phyloP scores from a whole-genome alignment of 2,113 vertebrate species.

The Poeciliopsis prolifica region DNA sequence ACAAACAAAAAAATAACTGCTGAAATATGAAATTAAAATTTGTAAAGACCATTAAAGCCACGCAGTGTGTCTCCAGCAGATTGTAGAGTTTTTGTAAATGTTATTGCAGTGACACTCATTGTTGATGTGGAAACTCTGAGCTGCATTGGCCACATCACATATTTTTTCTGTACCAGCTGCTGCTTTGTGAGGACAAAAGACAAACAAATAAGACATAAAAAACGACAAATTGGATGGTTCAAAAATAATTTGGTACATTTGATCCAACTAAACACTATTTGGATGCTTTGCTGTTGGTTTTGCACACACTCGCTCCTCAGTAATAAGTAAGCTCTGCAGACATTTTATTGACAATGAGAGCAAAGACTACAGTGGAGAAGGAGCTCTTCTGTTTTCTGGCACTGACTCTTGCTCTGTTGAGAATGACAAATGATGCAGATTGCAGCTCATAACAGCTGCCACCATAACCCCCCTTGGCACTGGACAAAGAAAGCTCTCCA shows the following conservation, averaged over 20 bases:
- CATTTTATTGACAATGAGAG: neutral
- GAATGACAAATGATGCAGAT: conserved; percentile 10
- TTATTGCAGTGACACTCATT: neutral
- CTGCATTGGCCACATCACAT: neutral
- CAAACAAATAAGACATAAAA: neutral
- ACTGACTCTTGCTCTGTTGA: neutral
- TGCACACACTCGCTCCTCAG: neutral
- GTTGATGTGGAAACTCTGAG: neutral
- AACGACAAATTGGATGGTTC: neutral
- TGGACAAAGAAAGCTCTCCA: neutral
- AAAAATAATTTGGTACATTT: neutral
- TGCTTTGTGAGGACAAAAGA: neutral
- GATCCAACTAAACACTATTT: neutral
- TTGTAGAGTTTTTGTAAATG: no score
- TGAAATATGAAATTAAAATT: no score
- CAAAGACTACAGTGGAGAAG: neutral
- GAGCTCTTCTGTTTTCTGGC: neutral
- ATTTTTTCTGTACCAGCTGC: neutral
- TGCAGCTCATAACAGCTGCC: neutral
- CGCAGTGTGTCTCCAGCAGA: no score
- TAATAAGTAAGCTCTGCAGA: neutral
- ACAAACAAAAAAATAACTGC: no score
- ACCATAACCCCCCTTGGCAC: neutral
- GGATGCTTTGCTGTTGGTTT: neutral
- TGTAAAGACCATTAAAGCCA: no score